Evolutionary conservation across 2,113 vertebrate species (phyloP), one percentile per base, ranked within the genome.

Genomic region (Semicossyphus pulcher): DNA sequence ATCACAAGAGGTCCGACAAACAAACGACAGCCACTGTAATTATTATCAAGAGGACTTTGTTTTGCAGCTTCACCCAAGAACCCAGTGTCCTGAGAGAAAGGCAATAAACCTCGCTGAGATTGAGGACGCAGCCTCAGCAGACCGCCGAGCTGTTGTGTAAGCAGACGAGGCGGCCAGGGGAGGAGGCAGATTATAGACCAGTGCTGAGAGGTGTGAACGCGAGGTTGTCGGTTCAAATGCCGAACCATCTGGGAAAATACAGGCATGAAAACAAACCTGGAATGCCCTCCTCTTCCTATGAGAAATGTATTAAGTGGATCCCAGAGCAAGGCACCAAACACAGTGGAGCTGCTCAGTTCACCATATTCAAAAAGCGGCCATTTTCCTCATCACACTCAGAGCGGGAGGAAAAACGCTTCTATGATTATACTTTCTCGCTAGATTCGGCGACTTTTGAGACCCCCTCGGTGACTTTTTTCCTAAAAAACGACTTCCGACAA

Each of bases 31-130:
- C 42, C 76, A 52, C 75, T 76, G 68, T 81, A 78, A 88, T 88
- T 77, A 88, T 88, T 78, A 89, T 89, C 72, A 80, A 20, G 59
- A 80, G 73, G 52, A 84, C 84, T 80, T 80, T 80, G 78, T 86
- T 80, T 77, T 79, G 60, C 62, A 44, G 79, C 60, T 44, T 67
- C 57, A 59, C 69, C 73, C 48, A 26, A 76, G 76, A 72, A 65
- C 58, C 64, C 44, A 1, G 28, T 41, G 72, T 26, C 25, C 54
- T 51, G 54, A 70, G 51, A 63, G 66, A 70, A 4, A 68, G 62
- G 79, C 73, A 81, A 84, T 83, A 72, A 72, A 66, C 47, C 60
- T 73, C 23, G 14, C 20, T 4, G 63, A 76, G 61, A 42, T 32
- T 11, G 20, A 53, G 65, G 58, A 75, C 69, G 52, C 37, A 5